Conservation (phyloP, 2,113 vertebrate species). For the Nothocercus julius region DNA sequence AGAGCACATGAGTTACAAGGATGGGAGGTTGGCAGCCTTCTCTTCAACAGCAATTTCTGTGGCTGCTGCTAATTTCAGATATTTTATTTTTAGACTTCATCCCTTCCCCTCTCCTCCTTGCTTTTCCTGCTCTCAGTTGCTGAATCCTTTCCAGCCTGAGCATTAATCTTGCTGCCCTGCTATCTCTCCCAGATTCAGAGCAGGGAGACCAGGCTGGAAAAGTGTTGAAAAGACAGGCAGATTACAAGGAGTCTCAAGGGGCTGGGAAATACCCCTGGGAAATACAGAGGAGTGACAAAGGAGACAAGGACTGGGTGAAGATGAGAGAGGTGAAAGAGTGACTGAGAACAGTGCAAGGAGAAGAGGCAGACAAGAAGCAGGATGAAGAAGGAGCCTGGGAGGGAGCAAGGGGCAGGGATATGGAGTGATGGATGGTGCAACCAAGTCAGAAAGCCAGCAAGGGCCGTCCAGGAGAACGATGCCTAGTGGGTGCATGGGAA, state of each 20-base stretch:
- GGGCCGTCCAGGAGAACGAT: neutral
- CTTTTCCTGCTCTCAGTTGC: neutral
- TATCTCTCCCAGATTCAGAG: neutral
- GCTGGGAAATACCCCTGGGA: neutral
- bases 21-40: neutral
- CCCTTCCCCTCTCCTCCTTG: neutral
- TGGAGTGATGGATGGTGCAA: neutral
- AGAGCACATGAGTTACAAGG: neutral
- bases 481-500: neutral
- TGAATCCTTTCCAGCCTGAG: neutral
- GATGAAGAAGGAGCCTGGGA: neutral
- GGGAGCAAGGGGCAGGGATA: neutral
- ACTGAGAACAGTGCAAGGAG: neutral
- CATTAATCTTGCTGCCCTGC: neutral
- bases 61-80: neutral
- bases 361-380: neutral
- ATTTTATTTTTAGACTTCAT: neutral
- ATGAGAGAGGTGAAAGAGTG: neutral
- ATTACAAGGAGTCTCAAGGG: fast-evolving
- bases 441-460: neutral
- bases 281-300: neutral
- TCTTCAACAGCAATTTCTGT: neutral
- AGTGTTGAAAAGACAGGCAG: neutral
- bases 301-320: neutral
- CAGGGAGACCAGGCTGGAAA: neutral